Evolutionary conservation across 2,797 vertebrate genomes (phyloP), one percentile per base, ranked within the genome.

Genomic region (Molossus molossus): DNA sequence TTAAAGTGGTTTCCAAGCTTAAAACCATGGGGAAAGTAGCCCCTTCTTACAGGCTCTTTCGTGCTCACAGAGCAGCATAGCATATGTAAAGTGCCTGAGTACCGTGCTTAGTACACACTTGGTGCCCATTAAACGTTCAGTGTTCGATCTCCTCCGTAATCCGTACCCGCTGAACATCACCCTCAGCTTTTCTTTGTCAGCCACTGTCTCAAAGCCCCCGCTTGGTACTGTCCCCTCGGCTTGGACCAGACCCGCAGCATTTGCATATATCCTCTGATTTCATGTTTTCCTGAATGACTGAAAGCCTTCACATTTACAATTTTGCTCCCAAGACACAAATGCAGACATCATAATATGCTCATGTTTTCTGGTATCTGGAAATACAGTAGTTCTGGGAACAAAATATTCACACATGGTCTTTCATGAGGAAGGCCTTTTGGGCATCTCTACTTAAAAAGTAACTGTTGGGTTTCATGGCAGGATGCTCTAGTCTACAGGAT

Each of bases 281-380:
- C 18, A 67, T 15, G 33, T 53, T 79, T 94, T 83, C 8, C 53
- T 69, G 21, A 90, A 57, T 83, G 64, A 69, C 53, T 58, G 27
- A 73, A 89, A 81, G 45, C 25, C 21, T 94, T 82, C 27, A 20
- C 37, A 40, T 64, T 64, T 83, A 17, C 60, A 48, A 57, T 62
- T 95, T 69, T 89, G n/a, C 53, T 95, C 72, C 76, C 25, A 77
- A 72, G 83, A 58, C 29, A 25, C 70, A 69, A 90, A 83, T 76
- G 73, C 15, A 81, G 20, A 57, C 50, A 83, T 67, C 33, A 67
- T n/a, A 70, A 57, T 64, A 48, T 91, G 67, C 40, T 87, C 64
- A 33, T 37, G 1, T 70, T 86, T 95, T 87, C 79, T 94, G 64
- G 75, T 50, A 62, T 65, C 80, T 95, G 85, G 82, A 72, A 94